Base-by-base conservation (phyloP, 2,113 vertebrate species). In the Polyodon spathula region DNA sequence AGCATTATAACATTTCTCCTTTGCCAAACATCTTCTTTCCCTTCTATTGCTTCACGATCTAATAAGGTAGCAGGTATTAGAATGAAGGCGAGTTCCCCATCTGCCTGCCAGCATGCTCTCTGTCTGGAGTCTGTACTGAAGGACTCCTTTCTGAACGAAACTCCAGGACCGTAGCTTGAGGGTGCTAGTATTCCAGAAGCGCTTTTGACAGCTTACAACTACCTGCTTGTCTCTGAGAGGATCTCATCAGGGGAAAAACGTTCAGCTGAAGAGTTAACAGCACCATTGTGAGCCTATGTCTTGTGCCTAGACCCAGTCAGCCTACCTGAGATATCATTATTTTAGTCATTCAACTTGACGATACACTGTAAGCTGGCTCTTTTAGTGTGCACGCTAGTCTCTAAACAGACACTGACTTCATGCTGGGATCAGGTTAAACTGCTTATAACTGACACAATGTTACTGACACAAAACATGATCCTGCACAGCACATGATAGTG, bases 301-400 rank as follows among this genome's bases (percentile, higher is more conserved):
- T 63, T 76, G 73, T 76, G 71, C 74, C 75, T 69, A 58, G 69
- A 10, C 48, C 53, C 66, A 73, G 70, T 69, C 72, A 71, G 62
- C 44, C 59, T 9, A 11, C 53, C 67, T 71, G 59, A 67, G 75
- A 71, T 73, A 63, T 73, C 71, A 71, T 66, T 69, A 68, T 73
- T 69, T 68, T 61, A 40, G 61, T 66, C 63, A 60, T 72, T 64
- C 9, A 5, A 65, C 59, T 64, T 54, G 60, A 58, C 62, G 59
- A 64, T 64, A 60, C 68, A 40, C 37, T 37, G 14, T 14, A n/a
- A 12, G 6, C 5, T 17, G 44, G 15, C 9, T 10, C 16, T 41
- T 48, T 8, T 6, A 11, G 37, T 8, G 43, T 37, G 27, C 27
- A 27, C 27, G 27, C 27, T 27, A 27, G 37, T 4, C 6, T 17